These are phyloP conservation scores for Hippocampus abdominalis DNA, from an alignment of 2,113 vertebrate species.

Conservation along the genomic window DNA sequence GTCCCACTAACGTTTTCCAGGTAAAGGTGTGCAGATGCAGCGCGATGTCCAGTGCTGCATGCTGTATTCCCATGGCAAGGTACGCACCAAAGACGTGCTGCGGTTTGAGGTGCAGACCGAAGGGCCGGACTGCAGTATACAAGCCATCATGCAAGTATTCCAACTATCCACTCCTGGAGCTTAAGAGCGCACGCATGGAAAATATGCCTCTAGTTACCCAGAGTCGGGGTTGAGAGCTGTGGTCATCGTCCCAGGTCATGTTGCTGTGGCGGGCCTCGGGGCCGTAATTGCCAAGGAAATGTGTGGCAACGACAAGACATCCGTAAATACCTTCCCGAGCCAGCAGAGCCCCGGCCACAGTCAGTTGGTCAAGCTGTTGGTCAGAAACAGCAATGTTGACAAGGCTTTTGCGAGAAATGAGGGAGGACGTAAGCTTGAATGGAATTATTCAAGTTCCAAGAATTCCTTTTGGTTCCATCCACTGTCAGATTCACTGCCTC, in stretches of 20 bases:
- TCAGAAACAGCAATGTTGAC: conserved; percentile 22
- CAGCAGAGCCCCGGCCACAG: conserved; percentile 51
- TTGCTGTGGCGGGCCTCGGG: conserved; percentile 59
- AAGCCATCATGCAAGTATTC: conserved; percentile 81
- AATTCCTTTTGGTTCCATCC: neutral
- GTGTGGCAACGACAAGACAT: conserved; percentile 63
- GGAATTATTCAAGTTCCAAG: conserved; percentile 15
- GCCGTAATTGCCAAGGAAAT: conserved; percentile 67
- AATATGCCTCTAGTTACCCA: conserved; percentile 64
- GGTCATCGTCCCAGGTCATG: conserved; percentile 69
- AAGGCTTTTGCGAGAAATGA: conserved; percentile 9
- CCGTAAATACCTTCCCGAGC: conserved; percentile 53
- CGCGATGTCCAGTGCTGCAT: conserved; percentile 78
- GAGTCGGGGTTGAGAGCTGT: conserved; percentile 58
- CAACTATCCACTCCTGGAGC: conserved; percentile 66
- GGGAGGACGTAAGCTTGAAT: conserved; percentile 37
- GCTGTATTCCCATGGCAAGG: conserved; percentile 77
- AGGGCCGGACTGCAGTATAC: conserved; percentile 80
- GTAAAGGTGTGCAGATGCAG: conserved; percentile 79
- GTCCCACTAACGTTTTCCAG: conserved; percentile 34
- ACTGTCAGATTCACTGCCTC: neutral
- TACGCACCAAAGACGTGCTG: conserved; percentile 78
- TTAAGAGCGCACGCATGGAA: conserved; percentile 62
- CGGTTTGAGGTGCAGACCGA: conserved; percentile 78
- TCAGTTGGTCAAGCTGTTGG: conserved; percentile 50